A percentile compares a stretch with the other conserved stretches of the same genome.
These are phyloP conservation scores for Xiphorhynchus erythropygius DNA, from an alignment of 2,797 vertebrate genomes.

Conservation along the genomic window DNA sequence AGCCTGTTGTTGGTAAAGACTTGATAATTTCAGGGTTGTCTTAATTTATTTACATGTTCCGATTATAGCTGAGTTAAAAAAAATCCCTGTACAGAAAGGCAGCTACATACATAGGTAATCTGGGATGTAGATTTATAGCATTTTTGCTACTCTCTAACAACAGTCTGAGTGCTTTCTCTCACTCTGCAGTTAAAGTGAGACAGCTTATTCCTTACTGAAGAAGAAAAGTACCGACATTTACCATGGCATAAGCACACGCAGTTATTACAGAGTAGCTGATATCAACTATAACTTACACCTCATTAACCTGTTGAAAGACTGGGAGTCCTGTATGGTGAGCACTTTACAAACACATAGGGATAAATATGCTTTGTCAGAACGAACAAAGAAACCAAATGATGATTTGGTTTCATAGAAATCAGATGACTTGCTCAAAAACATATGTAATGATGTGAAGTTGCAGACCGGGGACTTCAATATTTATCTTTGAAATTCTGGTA, in stretches of 20 bases:
- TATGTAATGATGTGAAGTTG: fast-evolving
- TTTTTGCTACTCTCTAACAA: neutral
- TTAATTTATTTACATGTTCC: neutral
- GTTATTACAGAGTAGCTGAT: neutral
- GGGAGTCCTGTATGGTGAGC: neutral
- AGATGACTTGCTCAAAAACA: neutral
- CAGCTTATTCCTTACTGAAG: neutral
- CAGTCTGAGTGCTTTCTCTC: neutral
- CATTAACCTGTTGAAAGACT: conserved; percentile 32
- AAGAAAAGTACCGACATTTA: neutral
- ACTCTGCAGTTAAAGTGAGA: neutral
- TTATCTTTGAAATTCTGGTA: neutral
- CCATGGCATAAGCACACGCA: neutral
- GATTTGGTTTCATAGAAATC: neutral
- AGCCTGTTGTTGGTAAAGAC: neutral
- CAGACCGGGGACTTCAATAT: neutral
- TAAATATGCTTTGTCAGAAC: conserved; percentile 1
- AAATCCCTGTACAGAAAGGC: neutral
- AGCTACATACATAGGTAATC: neutral
- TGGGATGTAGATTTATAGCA: neutral
- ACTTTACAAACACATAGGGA: neutral
- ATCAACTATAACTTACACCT: neutral
- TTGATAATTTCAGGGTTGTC: neutral
- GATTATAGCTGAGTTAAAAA: neutral
- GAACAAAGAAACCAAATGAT: neutral